Evolutionary conservation across 2,113 vertebrate genomes (phyloP), one percentile per base, ranked within the genome.

Genomic region (Pomatorhinus ruficollis): DNA sequence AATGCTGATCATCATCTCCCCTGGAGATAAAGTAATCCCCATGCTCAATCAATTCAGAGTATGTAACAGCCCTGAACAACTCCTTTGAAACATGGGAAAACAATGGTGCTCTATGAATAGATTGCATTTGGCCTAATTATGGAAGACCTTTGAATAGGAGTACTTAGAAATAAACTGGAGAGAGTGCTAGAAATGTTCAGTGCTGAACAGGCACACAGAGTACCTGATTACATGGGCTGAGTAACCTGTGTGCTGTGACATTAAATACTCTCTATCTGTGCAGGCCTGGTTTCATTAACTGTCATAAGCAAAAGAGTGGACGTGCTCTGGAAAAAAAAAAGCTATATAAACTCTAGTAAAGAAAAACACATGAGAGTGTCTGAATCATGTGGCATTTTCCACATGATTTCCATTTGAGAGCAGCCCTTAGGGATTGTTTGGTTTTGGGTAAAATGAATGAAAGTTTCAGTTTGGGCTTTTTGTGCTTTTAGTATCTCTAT

Each of bases 11-110:
- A 64, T 96, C 88, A 75, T 93, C 90, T 96, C 37, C 72, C 64
- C 66, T 94, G 93, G 64, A 92, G 93, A 96, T 78, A 87, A 93
- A 95, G 40, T 93, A 94, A 95, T 96, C 60, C 64, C 68, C 64
- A 53, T 81, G 63, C 81, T 95, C 89, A 90, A 37, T 93, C 93
- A 75, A 42, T 92, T 96, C 71, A 24, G 64, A 64, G 40, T 70
- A 81, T 42, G 31, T 66, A 95, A 81, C 33, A 49, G 49, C 63
- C 52, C 68, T 81, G 63, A 86, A 83, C 10, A 28, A 82, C 54
- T 86, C 60, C 79, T 92, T 83, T 88, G 90, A 91, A 96, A 95
- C 76, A 78, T 24, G 37, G 79, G 19, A 49, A 92, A 81, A 96
- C 83, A 90, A 75, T 71, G 40, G 37, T 91, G 37, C 13, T 82